Percentiles rank a stretch among this genome's conserved stretches.
Evolutionary conservation across 2,888 invertebrate species (phyloP).

Genomic region (Glyphotaelius pellucidus): DNA sequence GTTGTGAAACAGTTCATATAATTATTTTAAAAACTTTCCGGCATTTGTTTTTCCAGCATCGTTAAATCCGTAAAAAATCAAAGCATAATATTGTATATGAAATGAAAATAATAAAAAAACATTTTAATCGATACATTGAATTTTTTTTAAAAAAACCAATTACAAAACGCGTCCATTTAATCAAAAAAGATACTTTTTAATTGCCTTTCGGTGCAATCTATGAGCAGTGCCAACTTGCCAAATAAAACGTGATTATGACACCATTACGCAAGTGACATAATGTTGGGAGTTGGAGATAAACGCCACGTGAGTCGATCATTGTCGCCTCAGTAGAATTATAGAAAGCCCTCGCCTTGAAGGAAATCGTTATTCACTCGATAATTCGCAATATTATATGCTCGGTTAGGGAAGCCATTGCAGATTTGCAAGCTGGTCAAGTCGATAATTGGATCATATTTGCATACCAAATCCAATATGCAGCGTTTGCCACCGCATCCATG

Average conservation of each 20-base stretch:
- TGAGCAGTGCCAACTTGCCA: neutral
- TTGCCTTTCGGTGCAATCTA: neutral
- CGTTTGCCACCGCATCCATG: neutral
- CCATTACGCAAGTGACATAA: neutral
- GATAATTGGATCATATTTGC: constrained; percentile 34
- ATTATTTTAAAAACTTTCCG: neutral
- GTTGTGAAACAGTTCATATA: neutral
- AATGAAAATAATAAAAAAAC: neutral
- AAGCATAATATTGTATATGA: neutral
- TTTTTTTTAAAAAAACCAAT: neutral
- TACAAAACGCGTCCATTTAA: neutral
- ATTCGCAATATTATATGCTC: neutral
- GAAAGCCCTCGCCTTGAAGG: neutral
- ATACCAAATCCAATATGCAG: constrained; percentile 13
- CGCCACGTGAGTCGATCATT: neutral
- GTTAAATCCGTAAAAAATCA: neutral
- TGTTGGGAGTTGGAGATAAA: neutral
- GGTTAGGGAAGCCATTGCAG: neutral
- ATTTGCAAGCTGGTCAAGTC: neutral
- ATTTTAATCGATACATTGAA: neutral
- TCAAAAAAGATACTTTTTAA: neutral
- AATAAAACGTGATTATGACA: neutral
- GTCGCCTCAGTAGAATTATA: neutral
- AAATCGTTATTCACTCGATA: neutral
- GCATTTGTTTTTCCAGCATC: neutral